Conservation (phyloP, 2,888 invertebrate species). For the Apomyelois bistriatella region DNA sequence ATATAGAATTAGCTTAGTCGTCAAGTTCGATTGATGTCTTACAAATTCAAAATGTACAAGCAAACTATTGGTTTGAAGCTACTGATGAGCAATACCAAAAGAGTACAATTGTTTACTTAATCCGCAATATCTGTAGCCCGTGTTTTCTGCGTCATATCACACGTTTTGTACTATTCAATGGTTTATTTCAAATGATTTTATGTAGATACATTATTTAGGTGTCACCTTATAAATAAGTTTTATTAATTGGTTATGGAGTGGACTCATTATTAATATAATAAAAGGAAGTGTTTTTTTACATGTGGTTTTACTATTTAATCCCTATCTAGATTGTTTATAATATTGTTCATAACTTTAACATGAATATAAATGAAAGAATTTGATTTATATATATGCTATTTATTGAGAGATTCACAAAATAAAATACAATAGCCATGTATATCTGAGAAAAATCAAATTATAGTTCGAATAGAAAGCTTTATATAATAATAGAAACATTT, state of each 20-base stretch:
- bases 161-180: constrained; percentile 38
- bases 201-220: constrained; percentile 51
- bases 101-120: constrained; percentile 54
- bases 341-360: too few species aligned
- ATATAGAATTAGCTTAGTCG: constrained; percentile 34
- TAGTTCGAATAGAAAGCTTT: too few species aligned
- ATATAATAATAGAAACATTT: too few species aligned
- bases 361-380: too few species aligned
- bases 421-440: too few species aligned
- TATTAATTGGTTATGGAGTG: constrained; percentile 33
- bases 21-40: constrained; percentile 49
- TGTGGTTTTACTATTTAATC: not conserved
- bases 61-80: constrained; percentile 42
- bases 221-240: constrained; percentile 50
- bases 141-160: constrained; percentile 60
- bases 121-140: constrained; percentile 45
- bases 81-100: constrained; percentile 61
- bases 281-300: constrained; percentile 23
- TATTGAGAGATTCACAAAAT: too few species aligned
- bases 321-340: too few species aligned
- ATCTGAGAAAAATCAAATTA: too few species aligned
- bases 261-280: constrained; percentile 25
- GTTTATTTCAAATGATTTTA: constrained; percentile 47
- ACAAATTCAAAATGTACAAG: constrained; percentile 42
- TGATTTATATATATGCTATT: too few species aligned